Evolutionary conservation across 2,888 invertebrate species (phyloP).

Genomic region (Acronicta leporina): DNA sequence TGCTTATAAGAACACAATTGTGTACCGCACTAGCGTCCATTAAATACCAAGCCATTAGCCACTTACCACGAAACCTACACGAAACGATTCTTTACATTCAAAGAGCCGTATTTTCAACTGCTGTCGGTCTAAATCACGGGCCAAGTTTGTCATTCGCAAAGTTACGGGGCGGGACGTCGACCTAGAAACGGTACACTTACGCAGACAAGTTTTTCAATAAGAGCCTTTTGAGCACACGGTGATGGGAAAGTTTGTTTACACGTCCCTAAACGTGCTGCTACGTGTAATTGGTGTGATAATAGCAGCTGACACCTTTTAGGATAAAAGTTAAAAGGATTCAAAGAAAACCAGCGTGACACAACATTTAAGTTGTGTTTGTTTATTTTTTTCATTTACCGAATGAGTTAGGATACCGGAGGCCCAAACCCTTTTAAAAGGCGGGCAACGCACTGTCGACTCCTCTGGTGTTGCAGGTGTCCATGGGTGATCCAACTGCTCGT

Average conservation of each 20-base stretch:
- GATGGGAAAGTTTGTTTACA: slow-evolving; percentile 37
- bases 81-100: slow-evolving; percentile 58
- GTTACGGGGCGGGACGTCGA: slow-evolving; percentile 65
- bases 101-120: slow-evolving; percentile 63
- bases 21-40: not conserved
- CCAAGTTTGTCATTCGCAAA: slow-evolving; percentile 70
- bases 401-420: too few species aligned
- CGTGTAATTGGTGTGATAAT: slow-evolving; percentile 31
- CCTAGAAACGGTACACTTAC: slow-evolving; percentile 73
- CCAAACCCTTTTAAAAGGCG: too few species aligned
- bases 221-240: slow-evolving; percentile 64
- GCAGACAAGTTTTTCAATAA: slow-evolving; percentile 80
- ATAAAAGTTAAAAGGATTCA: too few species aligned
- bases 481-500: too few species aligned
- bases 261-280: slow-evolving; percentile 21
- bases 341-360: too few species aligned
- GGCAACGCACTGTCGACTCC: too few species aligned
- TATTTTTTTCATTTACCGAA: too few species aligned
- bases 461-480: too few species aligned
- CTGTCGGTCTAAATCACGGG: slow-evolving; percentile 68
- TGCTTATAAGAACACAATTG: not conserved
- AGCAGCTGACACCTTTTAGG: slow-evolving; percentile 9
- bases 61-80: slow-evolving; percentile 15
- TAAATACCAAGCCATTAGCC: not conserved
- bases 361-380: too few species aligned